phyloP scores from a whole-genome alignment of 2,113 vertebrate genomes.

The Orcinus orca region DNA sequence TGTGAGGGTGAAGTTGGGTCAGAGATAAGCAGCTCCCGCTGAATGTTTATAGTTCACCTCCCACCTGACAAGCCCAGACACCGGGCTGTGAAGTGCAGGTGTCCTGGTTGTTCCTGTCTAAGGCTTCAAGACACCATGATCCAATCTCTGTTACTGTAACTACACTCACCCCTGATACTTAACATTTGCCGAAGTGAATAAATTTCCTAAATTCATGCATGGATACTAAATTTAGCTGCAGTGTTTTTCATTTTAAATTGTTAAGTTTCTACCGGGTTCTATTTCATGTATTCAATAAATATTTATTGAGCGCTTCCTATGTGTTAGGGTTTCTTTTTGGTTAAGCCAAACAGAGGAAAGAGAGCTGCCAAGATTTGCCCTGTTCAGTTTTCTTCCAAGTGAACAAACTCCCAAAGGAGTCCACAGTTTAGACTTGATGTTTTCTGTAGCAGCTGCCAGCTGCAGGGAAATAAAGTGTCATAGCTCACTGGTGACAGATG shows the following conservation, averaged over 20 bases:
- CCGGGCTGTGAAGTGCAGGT: background rate
- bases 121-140: background rate
- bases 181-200: background rate
- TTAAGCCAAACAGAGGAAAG: background rate
- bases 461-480: background rate
- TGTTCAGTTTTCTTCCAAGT: background rate
- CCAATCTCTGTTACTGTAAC: background rate
- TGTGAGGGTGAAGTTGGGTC: constrained; percentile 52
- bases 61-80: background rate
- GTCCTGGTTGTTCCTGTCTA: background rate
- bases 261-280: background rate
- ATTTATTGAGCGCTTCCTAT: background rate
- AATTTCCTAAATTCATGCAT: background rate
- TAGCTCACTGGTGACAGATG: constrained; percentile 44
- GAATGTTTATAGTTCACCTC: background rate
- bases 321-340: background rate
- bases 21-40: background rate
- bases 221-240: background rate
- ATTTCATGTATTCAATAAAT: constrained; percentile 17
- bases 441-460: constrained; percentile 30
- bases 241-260: background rate
- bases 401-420: background rate
- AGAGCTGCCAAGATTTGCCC: background rate
- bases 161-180: background rate
- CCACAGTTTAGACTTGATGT: background rate